Percentiles rank a stretch among this genome's conserved stretches.
Evolutionary conservation across 1,140 invertebrate species (phyloP).

Genomic region (Pinna nobilis): DNA sequence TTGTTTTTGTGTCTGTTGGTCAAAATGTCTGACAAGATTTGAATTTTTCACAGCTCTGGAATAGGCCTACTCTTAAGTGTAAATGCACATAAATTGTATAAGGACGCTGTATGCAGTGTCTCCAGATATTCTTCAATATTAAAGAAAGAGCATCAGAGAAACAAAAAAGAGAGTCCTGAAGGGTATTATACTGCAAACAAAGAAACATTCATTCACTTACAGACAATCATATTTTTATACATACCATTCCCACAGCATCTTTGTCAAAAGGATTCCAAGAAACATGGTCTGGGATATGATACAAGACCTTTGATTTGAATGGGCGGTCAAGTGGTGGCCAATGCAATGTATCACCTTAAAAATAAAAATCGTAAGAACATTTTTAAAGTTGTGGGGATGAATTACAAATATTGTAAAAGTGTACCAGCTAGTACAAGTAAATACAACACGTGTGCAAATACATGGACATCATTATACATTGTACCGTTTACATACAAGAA

Average conservation of each 20-base stretch:
- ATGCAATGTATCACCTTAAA: slow-evolving; percentile 79
- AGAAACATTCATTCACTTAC: too few relatives aligned
- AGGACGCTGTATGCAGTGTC: too few relatives aligned
- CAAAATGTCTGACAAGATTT: too few relatives aligned
- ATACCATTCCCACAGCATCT: slow-evolving; percentile 95
- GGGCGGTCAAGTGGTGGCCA: slow-evolving; percentile 93
- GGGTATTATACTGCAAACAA: too few relatives aligned
- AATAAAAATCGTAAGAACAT: slow-evolving; percentile 52
- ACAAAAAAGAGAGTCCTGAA: too few relatives aligned
- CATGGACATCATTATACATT: not conserved
- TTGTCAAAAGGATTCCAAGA: slow-evolving; percentile 94
- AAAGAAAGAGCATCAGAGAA: too few relatives aligned
- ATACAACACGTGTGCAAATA: not conserved
- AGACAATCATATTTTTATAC: slow-evolving; percentile 27
- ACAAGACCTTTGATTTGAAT: slow-evolving; percentile 94
- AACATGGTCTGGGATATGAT: slow-evolving; percentile 94
- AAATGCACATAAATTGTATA: too few relatives aligned
- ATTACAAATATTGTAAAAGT: not conserved
- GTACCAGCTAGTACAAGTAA: not conserved
- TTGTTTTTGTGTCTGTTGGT: too few relatives aligned
- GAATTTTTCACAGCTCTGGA: too few relatives aligned
- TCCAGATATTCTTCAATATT: too few relatives aligned
- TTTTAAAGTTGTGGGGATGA: not conserved
- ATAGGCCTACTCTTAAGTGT: too few relatives aligned
- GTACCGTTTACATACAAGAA: not conserved